Conservation (phyloP, 2,888 invertebrate genomes). For the Steinernema hermaphroditum region DNA sequence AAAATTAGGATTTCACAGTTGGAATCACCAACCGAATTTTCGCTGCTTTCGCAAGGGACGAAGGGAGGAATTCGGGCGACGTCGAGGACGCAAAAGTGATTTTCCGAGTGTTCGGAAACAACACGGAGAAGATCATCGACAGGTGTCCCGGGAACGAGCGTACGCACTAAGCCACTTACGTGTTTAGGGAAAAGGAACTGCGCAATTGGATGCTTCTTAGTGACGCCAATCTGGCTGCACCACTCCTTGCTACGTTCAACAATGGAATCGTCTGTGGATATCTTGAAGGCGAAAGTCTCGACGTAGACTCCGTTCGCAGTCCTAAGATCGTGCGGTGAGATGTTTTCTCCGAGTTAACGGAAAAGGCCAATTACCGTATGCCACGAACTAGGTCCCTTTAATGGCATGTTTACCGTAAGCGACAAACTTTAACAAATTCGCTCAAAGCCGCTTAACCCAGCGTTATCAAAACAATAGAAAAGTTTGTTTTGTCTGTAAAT, state of each 20-base stretch:
- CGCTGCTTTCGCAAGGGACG: slow-evolving; percentile 39
- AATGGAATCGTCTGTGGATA: slow-evolving; percentile 89
- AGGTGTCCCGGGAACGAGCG: slow-evolving; percentile 41
- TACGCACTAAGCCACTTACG: not conserved
- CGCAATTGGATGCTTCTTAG: slow-evolving; percentile 52
- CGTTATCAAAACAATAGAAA: not conserved
- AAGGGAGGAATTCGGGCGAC: slow-evolving; percentile 39
- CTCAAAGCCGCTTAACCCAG: not conserved
- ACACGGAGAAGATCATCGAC: slow-evolving; percentile 65
- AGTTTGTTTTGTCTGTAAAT: too few relatives aligned
- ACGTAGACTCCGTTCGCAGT: slow-evolving; percentile 66
- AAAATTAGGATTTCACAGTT: slow-evolving; percentile 50
- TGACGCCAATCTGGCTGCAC: slow-evolving; percentile 75
- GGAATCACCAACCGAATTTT: slow-evolving; percentile 66
- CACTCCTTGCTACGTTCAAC: slow-evolving; percentile 84
- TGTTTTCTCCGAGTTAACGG: slow-evolving; percentile 21
- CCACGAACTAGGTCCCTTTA: too few relatives aligned
- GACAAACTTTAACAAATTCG: too few relatives aligned
- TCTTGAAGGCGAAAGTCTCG: slow-evolving; percentile 74
- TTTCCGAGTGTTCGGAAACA: slow-evolving; percentile 65
- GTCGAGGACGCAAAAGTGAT: slow-evolving; percentile 43
- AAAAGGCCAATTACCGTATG: too few relatives aligned
- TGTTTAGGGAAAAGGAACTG: slow-evolving; percentile 53
- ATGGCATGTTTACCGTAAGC: too few relatives aligned
- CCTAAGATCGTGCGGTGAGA: slow-evolving; percentile 55